Conservation (phyloP, 2,113 vertebrate species). For the Prionailurus viverrinus region DNA sequence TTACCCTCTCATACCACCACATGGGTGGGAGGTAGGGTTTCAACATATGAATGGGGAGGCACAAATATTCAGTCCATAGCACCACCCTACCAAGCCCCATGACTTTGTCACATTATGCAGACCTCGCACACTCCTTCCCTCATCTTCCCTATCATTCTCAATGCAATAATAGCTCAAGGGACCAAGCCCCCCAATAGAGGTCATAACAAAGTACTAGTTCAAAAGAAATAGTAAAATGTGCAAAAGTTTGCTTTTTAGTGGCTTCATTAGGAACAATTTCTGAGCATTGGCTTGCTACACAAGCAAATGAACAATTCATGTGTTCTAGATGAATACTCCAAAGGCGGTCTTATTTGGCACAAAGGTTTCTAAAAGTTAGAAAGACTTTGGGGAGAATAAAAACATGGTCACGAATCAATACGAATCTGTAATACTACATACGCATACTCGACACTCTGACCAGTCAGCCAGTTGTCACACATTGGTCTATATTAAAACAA, state of each 20-base stretch:
- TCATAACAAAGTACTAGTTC: neutral
- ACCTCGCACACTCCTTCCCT: neutral
- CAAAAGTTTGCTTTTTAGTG: neutral
- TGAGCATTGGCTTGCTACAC: neutral
- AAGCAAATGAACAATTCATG: neutral
- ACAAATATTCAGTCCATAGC: neutral
- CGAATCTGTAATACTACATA: neutral
- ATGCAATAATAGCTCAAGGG: neutral
- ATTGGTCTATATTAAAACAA: neutral
- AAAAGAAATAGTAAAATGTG: neutral
- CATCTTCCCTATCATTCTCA: neutral
- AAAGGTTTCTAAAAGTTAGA: neutral
- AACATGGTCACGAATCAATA: neutral
- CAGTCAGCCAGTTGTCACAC: neutral
- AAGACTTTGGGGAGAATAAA: neutral
- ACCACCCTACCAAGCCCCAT: neutral
- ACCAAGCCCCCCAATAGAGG: neutral
- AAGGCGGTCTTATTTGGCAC: neutral
- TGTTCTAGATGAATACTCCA: neutral
- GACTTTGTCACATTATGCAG: neutral
- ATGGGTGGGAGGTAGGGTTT: neutral
- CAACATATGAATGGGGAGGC: neutral
- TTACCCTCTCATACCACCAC: neutral
- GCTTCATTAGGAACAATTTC: neutral
- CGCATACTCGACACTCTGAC: neutral